Evolutionary conservation across 2,797 vertebrate genomes (phyloP).

Genomic region (Gallinago stenura): DNA sequence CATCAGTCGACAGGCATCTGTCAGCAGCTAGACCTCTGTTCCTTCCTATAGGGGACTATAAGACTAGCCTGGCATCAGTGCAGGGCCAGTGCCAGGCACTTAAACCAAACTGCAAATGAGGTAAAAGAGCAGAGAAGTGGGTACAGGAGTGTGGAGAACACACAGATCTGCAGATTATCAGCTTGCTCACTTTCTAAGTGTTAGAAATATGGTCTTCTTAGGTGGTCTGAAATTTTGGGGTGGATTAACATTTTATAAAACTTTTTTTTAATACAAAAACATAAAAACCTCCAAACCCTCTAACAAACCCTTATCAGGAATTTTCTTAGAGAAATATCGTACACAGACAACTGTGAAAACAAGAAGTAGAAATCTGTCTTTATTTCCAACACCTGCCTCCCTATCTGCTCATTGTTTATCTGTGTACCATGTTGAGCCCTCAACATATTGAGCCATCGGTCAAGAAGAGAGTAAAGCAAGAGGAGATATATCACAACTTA

Average conservation of each 20-base stretch:
- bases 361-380: background rate
- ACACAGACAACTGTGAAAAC: background rate
- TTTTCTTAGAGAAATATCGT: background rate
- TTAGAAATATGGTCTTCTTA: background rate
- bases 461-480: background rate
- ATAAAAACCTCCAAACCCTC: background rate
- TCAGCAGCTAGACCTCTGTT: background rate
- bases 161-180: background rate
- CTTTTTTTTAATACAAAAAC: background rate
- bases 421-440: background rate
- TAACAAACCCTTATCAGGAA: background rate
- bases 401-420: background rate
- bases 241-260: conserved; percentile 5
- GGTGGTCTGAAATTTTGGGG: background rate
- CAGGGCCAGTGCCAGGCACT: background rate
- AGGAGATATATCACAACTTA: background rate
- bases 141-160: background rate
- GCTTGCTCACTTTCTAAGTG: background rate
- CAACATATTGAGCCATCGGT: background rate
- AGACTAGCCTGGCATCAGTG: background rate
- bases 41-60: background rate
- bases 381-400: conserved; percentile 1
- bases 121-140: background rate
- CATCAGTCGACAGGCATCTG: background rate
- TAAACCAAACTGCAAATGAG: background rate